Evolutionary conservation across 2,888 invertebrate genomes (phyloP), one percentile per base, ranked within the genome.

Genomic region (Erynnis tages): DNA sequence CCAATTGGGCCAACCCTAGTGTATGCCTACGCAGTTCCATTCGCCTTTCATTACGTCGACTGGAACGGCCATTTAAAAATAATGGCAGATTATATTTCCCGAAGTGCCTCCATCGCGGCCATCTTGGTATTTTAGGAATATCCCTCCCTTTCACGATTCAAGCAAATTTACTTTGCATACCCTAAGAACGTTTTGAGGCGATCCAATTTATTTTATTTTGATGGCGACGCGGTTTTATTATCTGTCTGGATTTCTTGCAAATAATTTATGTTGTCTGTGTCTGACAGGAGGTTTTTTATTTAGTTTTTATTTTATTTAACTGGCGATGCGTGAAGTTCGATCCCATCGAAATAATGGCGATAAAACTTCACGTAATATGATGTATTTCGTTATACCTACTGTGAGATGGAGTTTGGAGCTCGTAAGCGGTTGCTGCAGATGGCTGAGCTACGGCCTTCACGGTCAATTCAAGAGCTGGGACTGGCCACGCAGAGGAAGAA

Each of bases 21-120:
- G 5, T 14, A 10, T 43, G 13, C 16, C 16, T 14, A 45, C n/a
- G 25, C 16, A 16, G 6, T 27, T 37, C 17, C 47, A 37, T 47
- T 37, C 37, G 37, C 25, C 47, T 47, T 44, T 37, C 29, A 47
- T 47, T 47, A 47, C 29, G 19, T 29, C 37, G 44, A 13, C 21
- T 29, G 37, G 19, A 13, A 29, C 38, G 47, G 38, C 37, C 37
- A 38, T 47, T 47, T 38, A 38, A 32, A 48, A 40, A 49, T 49
- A 49, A 47, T 40, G 23, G 13, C 48, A 23, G 48, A 49, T 49
- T 49, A 40, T 40, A 40, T 49, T 49, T 49, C 23, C 16, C 23
- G 8, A 29, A 49, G 48, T 47, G 38, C 37, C 29, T 38, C 14
- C 38, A 29, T 6, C 13, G 5, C 10, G 35, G 37, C 2, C 19